Conservation (phyloP, 2,797 vertebrate species). For the Gadopsis marmoratus region DNA sequence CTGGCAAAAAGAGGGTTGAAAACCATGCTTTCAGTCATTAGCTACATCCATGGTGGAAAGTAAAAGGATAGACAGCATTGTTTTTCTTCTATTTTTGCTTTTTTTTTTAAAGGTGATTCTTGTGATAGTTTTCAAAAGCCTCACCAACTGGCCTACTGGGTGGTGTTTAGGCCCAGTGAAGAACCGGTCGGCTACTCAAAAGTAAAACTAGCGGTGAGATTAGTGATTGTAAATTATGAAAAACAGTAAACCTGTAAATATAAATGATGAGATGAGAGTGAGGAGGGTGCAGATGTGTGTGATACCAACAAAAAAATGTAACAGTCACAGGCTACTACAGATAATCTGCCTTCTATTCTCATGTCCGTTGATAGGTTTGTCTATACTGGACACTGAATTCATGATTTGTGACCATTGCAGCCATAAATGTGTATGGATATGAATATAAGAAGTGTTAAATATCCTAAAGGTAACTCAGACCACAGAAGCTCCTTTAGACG, state of each 20-base stretch:
- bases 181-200: neutral
- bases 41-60: neutral
- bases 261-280: neutral
- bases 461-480: neutral
- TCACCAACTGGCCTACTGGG: neutral
- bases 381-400: neutral
- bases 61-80: neutral
- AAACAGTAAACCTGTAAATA: neutral
- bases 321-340: neutral
- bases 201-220: neutral
- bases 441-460: neutral
- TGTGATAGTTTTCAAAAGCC: neutral
- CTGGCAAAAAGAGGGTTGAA: no score
- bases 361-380: neutral
- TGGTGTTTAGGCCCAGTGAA: neutral
- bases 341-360: neutral
- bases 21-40: neutral
- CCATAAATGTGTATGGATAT: neutral
- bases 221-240: neutral
- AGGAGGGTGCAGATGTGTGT: neutral
- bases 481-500: neutral
- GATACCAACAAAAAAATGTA: neutral
- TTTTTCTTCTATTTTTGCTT: neutral
- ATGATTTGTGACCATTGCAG: neutral
- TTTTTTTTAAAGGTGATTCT: no score